Base-by-base conservation (phyloP, 2,888 invertebrate genomes). In the Monochamus alternatus region DNA sequence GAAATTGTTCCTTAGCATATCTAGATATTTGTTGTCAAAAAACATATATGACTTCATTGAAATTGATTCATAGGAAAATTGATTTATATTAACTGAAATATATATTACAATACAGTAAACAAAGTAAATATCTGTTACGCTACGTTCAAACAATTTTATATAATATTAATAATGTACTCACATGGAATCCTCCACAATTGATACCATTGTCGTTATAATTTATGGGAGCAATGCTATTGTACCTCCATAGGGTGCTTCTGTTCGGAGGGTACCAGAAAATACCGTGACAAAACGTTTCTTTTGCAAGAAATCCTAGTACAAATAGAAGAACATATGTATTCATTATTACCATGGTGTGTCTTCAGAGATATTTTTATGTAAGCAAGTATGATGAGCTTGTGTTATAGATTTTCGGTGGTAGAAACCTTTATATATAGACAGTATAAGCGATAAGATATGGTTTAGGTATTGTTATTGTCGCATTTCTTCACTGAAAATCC, bases 151-250 rank as follows among this genome's bases (percentile, higher is more conserved):
- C n/a, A n/a, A n/a, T n/a, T n/a, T n/a, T n/a, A n/a, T n/a, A n/a
- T n/a, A n/a, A n/a, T n/a, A n/a, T n/a, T n/a, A n/a, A n/a, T n/a
- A 55, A 55, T n/a, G 4, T 74, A 85, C 87, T 83, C 84, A 90
- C 90, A 38, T 68, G 58, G 52, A 85, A 87, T 44, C 92, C 92
- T 3, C 93, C 93, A 82, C 93, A 93, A 80, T 86, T 91, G 44
- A 90, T 85, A 5, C 60, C 69, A 10, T 90, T 90, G 80, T 92
- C 92, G 62, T 90, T 85, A 81, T 89, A 91, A 85, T 92, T 91
- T 5, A 81, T 79, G 1, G 90, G 90, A n/a, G 88, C 89, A 2
- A 82, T 76, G 74, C 86, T 88, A 43, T 90, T 89, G 62, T 86
- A 86, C 73, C 91, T 87, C 91, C 91, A 92, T 47, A 91, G 87